These are phyloP conservation scores for Pelagia noctiluca DNA, from an alignment of 30 jellyfish, hydroid and myxozoan species.

Conservation along the genomic window DNA sequence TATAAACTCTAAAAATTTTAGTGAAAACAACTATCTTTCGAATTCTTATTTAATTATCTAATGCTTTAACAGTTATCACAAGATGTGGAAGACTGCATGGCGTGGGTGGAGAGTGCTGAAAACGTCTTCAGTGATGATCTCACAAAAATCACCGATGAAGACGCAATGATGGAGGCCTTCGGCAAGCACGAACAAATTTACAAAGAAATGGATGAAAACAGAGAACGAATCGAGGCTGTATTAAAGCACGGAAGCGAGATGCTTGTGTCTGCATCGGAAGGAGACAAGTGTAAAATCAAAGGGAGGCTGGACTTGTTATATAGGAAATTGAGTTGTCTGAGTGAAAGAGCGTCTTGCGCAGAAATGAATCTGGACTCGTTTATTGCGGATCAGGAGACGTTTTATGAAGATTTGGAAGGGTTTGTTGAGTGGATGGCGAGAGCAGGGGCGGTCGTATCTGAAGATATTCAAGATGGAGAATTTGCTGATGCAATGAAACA, in stretches of 20 bases:
- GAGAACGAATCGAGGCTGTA: constrained; percentile 66
- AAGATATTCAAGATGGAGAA: constrained; percentile 46
- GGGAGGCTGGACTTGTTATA: constrained; percentile 38
- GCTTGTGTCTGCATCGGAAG: constrained; percentile 29
- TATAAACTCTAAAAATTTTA: too few species aligned
- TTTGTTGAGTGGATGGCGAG: constrained; percentile 82
- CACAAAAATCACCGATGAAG: constrained; percentile 71
- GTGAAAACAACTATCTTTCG: not conserved
- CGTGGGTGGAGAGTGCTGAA: constrained; percentile 74
- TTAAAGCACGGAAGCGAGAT: constrained; percentile 52
- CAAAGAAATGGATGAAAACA: constrained; percentile 58
- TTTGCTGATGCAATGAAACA: not conserved
- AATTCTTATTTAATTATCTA: not conserved
- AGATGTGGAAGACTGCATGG: constrained; percentile 64
- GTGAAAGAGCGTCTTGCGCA: constrained; percentile 57
- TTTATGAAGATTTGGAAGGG: constrained; percentile 80
- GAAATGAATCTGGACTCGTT: constrained; percentile 63
- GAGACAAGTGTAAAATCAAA: constrained; percentile 30
- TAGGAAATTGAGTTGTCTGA: constrained; percentile 56
- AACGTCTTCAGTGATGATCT: constrained; percentile 59
- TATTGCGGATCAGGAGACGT: constrained; percentile 58
- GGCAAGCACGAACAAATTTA: constrained; percentile 68
- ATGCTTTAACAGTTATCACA: constrained; percentile 43
- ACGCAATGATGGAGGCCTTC: constrained; percentile 71
- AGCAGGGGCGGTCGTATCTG: constrained; percentile 36